Conservation (phyloP, 2,888 invertebrate species). For the Panopea generosa region DNA sequence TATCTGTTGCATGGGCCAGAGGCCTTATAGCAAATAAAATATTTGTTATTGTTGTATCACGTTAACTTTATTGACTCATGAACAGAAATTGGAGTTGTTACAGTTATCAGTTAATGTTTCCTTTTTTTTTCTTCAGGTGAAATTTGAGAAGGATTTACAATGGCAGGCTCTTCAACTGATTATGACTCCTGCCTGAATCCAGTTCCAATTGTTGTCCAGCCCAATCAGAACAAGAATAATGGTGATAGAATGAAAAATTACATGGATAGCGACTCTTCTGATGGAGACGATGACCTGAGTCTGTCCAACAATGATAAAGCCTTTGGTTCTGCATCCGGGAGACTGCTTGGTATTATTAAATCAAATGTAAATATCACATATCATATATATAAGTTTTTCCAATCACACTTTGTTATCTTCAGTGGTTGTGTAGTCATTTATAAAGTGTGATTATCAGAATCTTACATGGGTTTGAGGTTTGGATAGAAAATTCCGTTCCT, state of each 20-base stretch:
- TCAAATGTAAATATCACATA: neutral
- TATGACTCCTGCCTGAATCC: constrained; percentile 23
- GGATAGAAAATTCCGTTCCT: no score
- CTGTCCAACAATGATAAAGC: constrained; percentile 36
- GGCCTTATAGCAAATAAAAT: no score
- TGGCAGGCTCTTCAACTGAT: constrained; percentile 21
- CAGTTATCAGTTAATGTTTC: no score
- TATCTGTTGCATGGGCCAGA: no score
- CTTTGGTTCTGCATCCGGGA: constrained; percentile 47
- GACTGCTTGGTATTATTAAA: constrained; percentile 37
- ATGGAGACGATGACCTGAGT: constrained; percentile 65
- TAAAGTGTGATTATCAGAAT: constrained; percentile 97
- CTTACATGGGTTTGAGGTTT: constrained; percentile 69
- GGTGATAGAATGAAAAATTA: constrained; percentile 15
- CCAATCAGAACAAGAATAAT: neutral
- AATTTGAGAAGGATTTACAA: no score
- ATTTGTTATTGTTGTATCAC: no score
- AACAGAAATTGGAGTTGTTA: no score
- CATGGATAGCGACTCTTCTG: constrained; percentile 68
- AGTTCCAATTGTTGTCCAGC: constrained; percentile 53
- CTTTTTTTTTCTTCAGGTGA: no score
- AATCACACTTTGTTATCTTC: no score
- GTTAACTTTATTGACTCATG: no score
- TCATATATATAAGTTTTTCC: no score
- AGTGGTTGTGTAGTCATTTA: no score